Evolutionary conservation across 2,113 vertebrate genomes (phyloP).

Genomic region (Athene noctua): DNA sequence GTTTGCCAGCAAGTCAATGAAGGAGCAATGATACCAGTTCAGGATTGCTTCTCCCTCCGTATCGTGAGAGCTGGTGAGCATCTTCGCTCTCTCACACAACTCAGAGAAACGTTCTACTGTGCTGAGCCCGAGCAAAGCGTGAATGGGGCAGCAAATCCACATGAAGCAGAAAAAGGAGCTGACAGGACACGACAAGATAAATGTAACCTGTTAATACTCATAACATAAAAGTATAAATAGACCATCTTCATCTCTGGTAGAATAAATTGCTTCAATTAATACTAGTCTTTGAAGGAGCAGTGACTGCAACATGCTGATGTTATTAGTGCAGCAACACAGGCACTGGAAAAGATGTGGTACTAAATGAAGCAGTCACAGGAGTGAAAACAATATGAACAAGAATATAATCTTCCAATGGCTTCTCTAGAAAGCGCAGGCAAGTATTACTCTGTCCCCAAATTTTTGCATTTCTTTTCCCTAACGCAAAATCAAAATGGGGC

Average conservation of each 20-base stretch:
- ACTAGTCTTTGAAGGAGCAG: slow-evolving; percentile 28
- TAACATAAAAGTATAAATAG: slow-evolving; percentile 45
- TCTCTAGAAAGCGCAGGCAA: neutral
- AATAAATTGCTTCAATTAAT: slow-evolving; percentile 69
- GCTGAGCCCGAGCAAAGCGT: neutral
- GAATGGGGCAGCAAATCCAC: neutral
- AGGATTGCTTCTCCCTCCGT: neutral
- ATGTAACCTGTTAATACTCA: slow-evolving; percentile 31
- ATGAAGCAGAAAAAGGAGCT: neutral
- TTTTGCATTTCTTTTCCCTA: neutral
- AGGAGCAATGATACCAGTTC: neutral
- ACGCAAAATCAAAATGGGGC: neutral
- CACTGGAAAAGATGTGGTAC: slow-evolving; percentile 5
- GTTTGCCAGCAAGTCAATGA: neutral
- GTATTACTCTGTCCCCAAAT: neutral
- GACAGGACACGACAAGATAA: neutral
- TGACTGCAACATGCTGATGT: slow-evolving; percentile 47
- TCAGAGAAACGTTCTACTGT: neutral
- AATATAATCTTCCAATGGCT: neutral
- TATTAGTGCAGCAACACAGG: slow-evolving; percentile 3
- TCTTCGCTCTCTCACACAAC: neutral
- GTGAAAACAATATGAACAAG: slow-evolving; percentile 28
- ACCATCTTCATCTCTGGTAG: slow-evolving; percentile 17
- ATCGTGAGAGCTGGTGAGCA: neutral
- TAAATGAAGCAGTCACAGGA: slow-evolving; percentile 39